phyloP scores from a whole-genome alignment of 1,140 invertebrate species.

The Ceratosolen fusciceps region DNA sequence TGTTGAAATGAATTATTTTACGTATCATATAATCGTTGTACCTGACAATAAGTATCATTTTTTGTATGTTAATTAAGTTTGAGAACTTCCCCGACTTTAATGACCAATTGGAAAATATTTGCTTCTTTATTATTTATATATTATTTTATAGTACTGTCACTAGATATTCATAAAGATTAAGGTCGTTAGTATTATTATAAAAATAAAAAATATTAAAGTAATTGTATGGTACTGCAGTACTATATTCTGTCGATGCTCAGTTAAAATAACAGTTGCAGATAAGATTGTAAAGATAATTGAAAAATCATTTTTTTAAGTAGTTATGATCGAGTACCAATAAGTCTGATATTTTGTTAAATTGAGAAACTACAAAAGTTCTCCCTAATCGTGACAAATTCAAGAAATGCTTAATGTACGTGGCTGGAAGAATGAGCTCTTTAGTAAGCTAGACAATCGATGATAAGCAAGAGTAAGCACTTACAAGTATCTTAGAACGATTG shows the following conservation, averaged over 20 bases:
- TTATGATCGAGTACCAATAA: neutral
- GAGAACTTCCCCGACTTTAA: neutral
- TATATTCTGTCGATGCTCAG: no score
- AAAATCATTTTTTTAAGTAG: neutral
- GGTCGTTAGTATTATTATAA: neutral
- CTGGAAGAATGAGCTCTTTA: slow-evolving; percentile 11
- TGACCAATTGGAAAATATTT: neutral
- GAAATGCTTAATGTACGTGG: slow-evolving; percentile 2
- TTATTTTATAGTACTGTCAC: neutral
- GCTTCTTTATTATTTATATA: neutral
- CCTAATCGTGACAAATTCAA: slow-evolving; percentile 44
- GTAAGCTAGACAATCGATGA: slow-evolving; percentile 23
- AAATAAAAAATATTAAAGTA: neutral
- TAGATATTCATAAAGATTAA: neutral
- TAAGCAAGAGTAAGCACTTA: slow-evolving; percentile 36
- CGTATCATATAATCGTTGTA: slow-evolving; percentile 42
- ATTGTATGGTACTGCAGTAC: neutral
- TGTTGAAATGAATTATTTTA: slow-evolving; percentile 36
- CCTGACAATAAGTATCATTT: slow-evolving; percentile 22
- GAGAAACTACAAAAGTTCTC: slow-evolving; percentile 10
- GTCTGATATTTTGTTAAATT: slow-evolving; percentile 14
- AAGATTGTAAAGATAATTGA: neutral
- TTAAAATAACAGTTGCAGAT: neutral
- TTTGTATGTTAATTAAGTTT: slow-evolving; percentile 24
- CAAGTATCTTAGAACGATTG: slow-evolving; percentile 43